phyloP scores from a whole-genome alignment of 2,113 vertebrate genomes.

The Nesogale talazaci region DNA sequence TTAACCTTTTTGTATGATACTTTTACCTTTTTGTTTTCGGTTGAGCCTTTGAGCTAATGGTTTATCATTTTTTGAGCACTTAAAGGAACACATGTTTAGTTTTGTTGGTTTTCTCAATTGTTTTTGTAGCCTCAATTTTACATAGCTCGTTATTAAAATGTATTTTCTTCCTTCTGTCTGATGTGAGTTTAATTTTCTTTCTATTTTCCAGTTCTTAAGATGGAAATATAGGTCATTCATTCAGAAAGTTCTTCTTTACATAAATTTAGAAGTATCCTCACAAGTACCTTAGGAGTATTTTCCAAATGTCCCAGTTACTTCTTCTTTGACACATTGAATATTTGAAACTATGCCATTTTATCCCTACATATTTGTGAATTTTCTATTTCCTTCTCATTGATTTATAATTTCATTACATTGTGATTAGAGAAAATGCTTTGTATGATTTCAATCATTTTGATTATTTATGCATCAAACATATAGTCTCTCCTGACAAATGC shows the following conservation, averaged over 20 bases:
- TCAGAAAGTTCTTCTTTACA: not conserved
- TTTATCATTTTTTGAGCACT: not conserved
- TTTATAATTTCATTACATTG: not conserved
- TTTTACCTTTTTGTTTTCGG: not conserved
- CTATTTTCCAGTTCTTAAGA: not conserved
- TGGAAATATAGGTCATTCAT: not conserved
- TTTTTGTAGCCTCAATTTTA: not conserved
- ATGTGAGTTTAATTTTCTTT: not conserved
- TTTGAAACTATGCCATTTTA: rapidly evolving
- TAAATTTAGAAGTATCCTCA: not conserved
- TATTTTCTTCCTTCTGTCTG: not conserved
- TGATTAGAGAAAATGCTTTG: not conserved
- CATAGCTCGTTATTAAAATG: not conserved
- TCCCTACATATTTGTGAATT: not conserved
- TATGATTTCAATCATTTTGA: not conserved
- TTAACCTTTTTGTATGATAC: not conserved
- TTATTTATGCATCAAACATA: not conserved
- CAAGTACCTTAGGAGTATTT: not conserved
- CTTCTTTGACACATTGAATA: not conserved
- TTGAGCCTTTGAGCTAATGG: not conserved
- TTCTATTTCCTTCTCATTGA: not conserved
- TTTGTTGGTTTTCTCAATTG: not conserved
- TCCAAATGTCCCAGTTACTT: not conserved
- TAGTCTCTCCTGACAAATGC: not conserved
- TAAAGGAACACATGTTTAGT: not conserved